A percentile compares a stretch with the other conserved stretches of the same genome.
Evolutionary conservation across 2,113 vertebrate species (phyloP).

Genomic region (Setophaga kirtlandii): DNA sequence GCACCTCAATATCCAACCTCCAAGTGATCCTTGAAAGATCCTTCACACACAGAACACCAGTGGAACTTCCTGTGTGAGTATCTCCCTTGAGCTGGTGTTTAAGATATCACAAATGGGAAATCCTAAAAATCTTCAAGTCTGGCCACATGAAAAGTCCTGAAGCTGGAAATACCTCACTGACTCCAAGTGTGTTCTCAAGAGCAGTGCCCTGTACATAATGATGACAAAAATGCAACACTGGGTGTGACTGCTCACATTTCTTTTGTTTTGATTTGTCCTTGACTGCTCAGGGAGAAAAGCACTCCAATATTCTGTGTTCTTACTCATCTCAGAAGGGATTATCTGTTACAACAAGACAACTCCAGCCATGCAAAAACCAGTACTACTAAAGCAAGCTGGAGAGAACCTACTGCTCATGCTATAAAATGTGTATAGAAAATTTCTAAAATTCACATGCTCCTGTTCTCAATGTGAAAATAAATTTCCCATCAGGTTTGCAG

Average conservation of each 20-base stretch:
- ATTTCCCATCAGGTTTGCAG: neutral
- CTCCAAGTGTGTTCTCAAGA: neutral
- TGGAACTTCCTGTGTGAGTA: neutral
- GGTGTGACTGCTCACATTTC: neutral
- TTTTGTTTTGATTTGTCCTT: neutral
- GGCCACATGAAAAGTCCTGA: neutral
- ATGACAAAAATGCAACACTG: neutral
- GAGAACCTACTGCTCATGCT: neutral
- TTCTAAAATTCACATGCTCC: neutral
- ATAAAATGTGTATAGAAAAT: neutral
- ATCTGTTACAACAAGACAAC: neutral
- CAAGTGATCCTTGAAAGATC: rapidly evolving
- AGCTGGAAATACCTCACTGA: neutral
- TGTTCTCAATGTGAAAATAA: neutral
- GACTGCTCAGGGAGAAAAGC: neutral
- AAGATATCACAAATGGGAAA: neutral
- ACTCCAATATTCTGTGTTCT: neutral
- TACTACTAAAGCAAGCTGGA: neutral
- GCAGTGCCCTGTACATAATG: neutral
- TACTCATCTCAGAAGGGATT: neutral
- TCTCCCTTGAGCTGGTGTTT: neutral
- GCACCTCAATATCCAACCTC: neutral
- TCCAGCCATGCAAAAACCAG: neutral
- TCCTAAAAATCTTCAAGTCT: neutral
- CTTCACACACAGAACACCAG: neutral